Evolutionary conservation across 23 tunicate species (phyloP).

Genomic region (Halocynthia roretzi): DNA sequence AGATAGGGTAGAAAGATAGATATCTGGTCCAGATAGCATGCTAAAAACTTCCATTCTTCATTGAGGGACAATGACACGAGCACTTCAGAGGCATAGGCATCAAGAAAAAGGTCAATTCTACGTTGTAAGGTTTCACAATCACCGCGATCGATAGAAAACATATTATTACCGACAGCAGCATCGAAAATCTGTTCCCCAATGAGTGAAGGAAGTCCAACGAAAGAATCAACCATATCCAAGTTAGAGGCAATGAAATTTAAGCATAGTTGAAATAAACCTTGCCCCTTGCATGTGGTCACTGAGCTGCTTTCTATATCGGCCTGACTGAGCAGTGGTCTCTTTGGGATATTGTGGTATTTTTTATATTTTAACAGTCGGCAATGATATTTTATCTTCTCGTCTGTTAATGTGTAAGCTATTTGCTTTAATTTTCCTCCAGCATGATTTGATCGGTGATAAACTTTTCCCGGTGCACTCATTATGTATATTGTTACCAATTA

Average conservation of each 20-base stretch:
- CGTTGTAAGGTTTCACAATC: background rate
- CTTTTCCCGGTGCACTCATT: background rate
- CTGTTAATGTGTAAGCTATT: background rate
- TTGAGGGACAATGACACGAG: background rate
- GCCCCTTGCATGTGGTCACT: background rate
- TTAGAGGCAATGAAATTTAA: background rate
- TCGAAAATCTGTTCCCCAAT: slow-evolving; percentile 1
- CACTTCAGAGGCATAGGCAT: background rate
- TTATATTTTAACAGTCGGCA: background rate
- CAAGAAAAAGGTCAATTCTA: background rate
- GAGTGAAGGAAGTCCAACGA: slow-evolving; percentile 4
- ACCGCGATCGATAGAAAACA: background rate
- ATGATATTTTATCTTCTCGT: background rate
- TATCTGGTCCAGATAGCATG: background rate
- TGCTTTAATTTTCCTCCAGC: background rate
- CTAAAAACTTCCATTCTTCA: background rate
- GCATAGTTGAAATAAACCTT: background rate
- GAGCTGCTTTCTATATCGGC: background rate
- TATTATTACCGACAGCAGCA: background rate
- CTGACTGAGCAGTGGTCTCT: background rate
- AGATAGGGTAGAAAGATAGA: slow-evolving; percentile 1
- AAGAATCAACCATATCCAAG: background rate
- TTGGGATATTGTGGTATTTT: background rate
- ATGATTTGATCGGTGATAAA: background rate
- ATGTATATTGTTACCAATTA: no score